Percentiles rank a stretch among this genome's conserved stretches.
These are phyloP conservation scores for Todiramphus saurophagus DNA, from an alignment of 2,113 vertebrate species.

Conservation along the genomic window DNA sequence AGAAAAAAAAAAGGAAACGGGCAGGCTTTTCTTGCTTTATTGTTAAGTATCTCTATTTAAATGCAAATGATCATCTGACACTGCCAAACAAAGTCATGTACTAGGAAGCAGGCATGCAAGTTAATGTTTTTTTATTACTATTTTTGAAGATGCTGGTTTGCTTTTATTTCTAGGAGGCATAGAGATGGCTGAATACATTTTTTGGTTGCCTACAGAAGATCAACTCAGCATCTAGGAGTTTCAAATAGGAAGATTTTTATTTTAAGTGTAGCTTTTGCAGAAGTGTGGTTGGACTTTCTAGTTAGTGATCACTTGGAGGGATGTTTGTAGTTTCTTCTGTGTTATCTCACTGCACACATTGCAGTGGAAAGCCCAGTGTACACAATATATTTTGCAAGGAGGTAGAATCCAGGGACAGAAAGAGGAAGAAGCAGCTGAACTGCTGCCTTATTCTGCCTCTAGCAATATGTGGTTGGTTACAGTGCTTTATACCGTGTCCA, in stretches of 20 bases:
- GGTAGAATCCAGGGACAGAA: not conserved
- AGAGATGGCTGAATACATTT: not conserved
- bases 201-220: not conserved
- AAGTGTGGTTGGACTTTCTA: not conserved
- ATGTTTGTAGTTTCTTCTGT: not conserved
- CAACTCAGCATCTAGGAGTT: not conserved
- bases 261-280: not conserved
- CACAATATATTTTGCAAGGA: not conserved
- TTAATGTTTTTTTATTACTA: not conserved
- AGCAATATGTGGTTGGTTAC: not conserved
- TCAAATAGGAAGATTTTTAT: not conserved
- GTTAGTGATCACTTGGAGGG: not conserved
- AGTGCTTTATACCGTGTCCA: not conserved
- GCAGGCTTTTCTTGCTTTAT: constrained; percentile 13
- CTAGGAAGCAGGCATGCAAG: not conserved
- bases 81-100: constrained; percentile 34
- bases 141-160: not conserved
- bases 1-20: not conserved
- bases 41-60: constrained; percentile 62
- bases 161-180: not conserved
- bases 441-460: not conserved
- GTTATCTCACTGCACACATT: not conserved
- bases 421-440: not conserved
- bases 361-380: not conserved
- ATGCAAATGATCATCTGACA: constrained; percentile 47